A percentile compares a stretch with the other conserved stretches of the same genome.
These are phyloP conservation scores for Alethe diademata DNA, from an alignment of 2,113 vertebrate species.

Conservation along the genomic window DNA sequence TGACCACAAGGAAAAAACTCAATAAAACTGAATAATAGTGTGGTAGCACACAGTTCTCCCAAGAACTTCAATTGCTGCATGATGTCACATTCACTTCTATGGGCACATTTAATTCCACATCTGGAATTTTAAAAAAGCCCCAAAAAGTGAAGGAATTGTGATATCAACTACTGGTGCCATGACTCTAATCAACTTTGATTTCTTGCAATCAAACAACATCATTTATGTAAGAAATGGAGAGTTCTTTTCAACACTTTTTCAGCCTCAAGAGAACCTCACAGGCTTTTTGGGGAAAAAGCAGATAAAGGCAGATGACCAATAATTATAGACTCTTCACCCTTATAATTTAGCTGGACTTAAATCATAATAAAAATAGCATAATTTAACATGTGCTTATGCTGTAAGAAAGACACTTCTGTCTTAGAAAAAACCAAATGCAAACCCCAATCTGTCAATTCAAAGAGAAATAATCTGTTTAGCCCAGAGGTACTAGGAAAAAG, in stretches of 20 bases:
- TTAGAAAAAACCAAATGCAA: neutral
- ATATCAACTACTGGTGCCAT: neutral
- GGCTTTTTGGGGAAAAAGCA: neutral
- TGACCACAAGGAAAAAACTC: neutral
- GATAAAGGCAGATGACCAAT: neutral
- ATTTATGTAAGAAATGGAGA: rapidly evolving
- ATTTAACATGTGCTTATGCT: neutral
- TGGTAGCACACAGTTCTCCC: neutral
- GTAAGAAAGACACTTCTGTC: neutral
- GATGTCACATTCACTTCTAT: neutral
- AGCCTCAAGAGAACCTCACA: neutral
- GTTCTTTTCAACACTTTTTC: neutral
- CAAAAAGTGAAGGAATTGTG: neutral
- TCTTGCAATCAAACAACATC: neutral
- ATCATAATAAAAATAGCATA: neutral
- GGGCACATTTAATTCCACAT: neutral
- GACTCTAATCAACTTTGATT: neutral
- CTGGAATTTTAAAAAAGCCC: neutral
- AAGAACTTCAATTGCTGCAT: neutral
- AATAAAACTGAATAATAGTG: neutral
- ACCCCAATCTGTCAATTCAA: neutral
- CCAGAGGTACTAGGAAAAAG: neutral
- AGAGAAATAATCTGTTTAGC: neutral
- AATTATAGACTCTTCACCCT: neutral
- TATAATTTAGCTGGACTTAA: neutral